Evolutionary conservation across 2,888 invertebrate genomes (phyloP).

Genomic region (Oxycera nigricornis): DNA sequence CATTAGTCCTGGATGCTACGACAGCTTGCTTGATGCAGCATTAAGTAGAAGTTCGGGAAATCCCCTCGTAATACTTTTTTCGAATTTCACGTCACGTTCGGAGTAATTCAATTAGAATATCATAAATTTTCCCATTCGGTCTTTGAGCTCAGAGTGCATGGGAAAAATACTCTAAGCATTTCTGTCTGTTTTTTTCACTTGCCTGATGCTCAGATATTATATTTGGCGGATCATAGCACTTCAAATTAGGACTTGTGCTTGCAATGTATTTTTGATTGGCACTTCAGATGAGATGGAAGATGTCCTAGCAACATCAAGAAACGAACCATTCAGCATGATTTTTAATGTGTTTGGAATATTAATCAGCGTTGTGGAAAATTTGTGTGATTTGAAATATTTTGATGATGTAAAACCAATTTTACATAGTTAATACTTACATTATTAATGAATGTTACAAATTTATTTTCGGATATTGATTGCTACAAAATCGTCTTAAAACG

Average conservation of each 20-base stretch:
- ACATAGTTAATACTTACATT: too few species aligned
- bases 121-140: constrained; percentile 54
- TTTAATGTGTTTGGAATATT: too few species aligned
- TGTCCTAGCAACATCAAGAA: too few species aligned
- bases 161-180: constrained; percentile 29
- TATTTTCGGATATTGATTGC: too few species aligned
- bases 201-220: neutral
- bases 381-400: too few species aligned
- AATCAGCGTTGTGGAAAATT: too few species aligned
- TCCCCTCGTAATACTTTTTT: constrained; percentile 57
- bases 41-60: constrained; percentile 37
- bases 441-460: too few species aligned
- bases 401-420: too few species aligned
- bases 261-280: neutral
- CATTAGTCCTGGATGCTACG: neutral
- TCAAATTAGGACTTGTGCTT: neutral
- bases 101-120: constrained; percentile 61
- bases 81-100: constrained; percentile 60
- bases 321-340: too few species aligned
- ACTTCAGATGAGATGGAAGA: neutral
- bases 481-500: too few species aligned
- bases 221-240: neutral
- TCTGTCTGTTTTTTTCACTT: neutral
- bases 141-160: constrained; percentile 14
- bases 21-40: constrained; percentile 15